Conservation (phyloP, 2,797 vertebrate genomes). For the Eulemur albifrons region DNA sequence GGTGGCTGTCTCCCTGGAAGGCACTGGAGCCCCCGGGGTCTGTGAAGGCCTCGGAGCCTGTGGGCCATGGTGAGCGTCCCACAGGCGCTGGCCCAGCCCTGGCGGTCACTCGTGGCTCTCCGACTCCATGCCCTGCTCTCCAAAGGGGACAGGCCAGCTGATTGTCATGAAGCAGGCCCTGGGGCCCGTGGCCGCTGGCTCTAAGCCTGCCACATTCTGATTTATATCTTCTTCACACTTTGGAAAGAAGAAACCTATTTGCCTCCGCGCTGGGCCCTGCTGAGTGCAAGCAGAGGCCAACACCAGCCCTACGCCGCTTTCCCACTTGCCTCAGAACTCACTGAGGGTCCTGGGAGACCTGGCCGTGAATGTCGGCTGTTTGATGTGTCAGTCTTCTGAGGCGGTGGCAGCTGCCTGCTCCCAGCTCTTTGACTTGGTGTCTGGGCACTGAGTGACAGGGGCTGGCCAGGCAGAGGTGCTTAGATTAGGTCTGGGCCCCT, state of each 20-base stretch:
- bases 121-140: background rate
- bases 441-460: background rate
- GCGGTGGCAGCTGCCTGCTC: background rate
- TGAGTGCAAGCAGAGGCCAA: background rate
- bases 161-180: background rate
- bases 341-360: background rate
- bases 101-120: background rate
- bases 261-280: background rate
- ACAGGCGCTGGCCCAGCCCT: background rate
- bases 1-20: background rate
- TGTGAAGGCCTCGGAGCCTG: background rate
- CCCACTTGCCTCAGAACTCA: background rate
- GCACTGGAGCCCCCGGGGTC: background rate
- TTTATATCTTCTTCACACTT: background rate
- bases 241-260: background rate
- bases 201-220: background rate
- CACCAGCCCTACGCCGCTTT: background rate
- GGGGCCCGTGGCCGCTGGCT: background rate
- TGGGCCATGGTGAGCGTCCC: rapidly evolving
- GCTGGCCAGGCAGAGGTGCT: background rate
- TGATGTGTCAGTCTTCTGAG: background rate
- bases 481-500: background rate
- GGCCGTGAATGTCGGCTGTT: rapidly evolving
- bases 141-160: rapidly evolving
- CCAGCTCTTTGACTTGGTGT: background rate